These are phyloP conservation scores for Drosophila incognita DNA, from an alignment of 2,888 invertebrate species.

Conservation along the genomic window DNA sequence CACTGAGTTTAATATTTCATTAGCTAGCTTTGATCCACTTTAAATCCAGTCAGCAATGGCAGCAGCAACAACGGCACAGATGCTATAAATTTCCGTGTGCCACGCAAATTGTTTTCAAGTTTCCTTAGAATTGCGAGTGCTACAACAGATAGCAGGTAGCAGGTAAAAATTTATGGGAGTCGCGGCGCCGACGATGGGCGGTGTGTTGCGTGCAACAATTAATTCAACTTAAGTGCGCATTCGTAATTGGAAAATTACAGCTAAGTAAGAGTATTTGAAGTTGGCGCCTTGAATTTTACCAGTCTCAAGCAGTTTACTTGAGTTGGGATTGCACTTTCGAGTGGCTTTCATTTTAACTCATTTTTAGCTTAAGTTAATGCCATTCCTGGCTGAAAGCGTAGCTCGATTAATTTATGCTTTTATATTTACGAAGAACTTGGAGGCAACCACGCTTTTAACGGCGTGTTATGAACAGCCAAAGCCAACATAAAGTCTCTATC, in stretches of 20 bases:
- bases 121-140: slow-evolving; percentile 57
- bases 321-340: slow-evolving; percentile 24
- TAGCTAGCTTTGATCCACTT: slow-evolving; percentile 62
- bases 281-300: slow-evolving; percentile 22
- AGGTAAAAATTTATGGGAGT: slow-evolving; percentile 51
- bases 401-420: slow-evolving; percentile 67
- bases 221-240: slow-evolving; percentile 77
- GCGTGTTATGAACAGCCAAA: slow-evolving; percentile 55
- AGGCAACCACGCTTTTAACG: slow-evolving; percentile 59
- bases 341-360: slow-evolving; percentile 67
- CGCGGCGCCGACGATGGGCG: slow-evolving; percentile 20
- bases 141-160: slow-evolving; percentile 42
- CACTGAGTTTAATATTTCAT: slow-evolving; percentile 73
- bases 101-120: slow-evolving; percentile 68
- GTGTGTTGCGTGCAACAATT: slow-evolving; percentile 61
- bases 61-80: slow-evolving; percentile 18
- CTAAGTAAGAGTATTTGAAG: slow-evolving; percentile 54
- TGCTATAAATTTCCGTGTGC: slow-evolving; percentile 49
- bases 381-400: slow-evolving; percentile 9
- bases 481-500: slow-evolving; percentile 72
- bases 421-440: slow-evolving; percentile 15
- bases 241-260: slow-evolving; percentile 74
- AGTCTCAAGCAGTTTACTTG: slow-evolving; percentile 46
- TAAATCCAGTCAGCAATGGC: slow-evolving; percentile 49
- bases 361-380: slow-evolving; percentile 24